Evolutionary conservation across 2,888 invertebrate species (phyloP), one percentile per base, ranked within the genome.

Genomic region (Xestia xanthographa): DNA sequence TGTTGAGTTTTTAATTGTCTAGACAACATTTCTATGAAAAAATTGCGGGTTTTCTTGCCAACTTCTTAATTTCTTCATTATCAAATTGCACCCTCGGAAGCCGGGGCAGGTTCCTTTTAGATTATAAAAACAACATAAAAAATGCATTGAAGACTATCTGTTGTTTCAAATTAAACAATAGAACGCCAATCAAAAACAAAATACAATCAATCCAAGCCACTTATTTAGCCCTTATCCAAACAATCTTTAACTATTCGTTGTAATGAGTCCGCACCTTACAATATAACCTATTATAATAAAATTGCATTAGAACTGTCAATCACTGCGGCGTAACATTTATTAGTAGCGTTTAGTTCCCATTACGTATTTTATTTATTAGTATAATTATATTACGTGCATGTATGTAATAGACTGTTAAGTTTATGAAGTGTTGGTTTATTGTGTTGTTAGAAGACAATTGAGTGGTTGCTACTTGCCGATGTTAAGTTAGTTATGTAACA

Each of bases 341-440:
- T 76, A 76, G 50, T 26, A 67, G 22, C 69, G 66, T 69, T 76
- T 85, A 85, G 82, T 56, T 41, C 58, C 67, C 74, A 77, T 80
- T 88, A 82, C 80, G 75, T 79, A 68, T 79, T 86, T 88, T 79
- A 84, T 86, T 86, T 75, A 76, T 66, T 70, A 67, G 66, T 86
- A n/a, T n/a, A 80, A 83, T 88, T 88, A 78, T 76, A 75, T 83
- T 84, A 82, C 84, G 68, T 88, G 58, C 80, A 58, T 71, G 60
- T 75, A 38, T 75, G 53, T 79, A 75, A 73, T 80, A 72, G 72
- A 83, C 63, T 73, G 58, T 72, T 73, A 43, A 75, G 50, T 45
- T 14, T 22, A 75, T 62, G 20, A 79, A 75, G 45, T 80, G 53
- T 78, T 78, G 60, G 62, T 80, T 60, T 82, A 58, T 79, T 86